Evolutionary conservation across 1,140 invertebrate species (phyloP), one percentile per base, ranked within the genome.

Genomic region (Sarcophaga bullata): DNA sequence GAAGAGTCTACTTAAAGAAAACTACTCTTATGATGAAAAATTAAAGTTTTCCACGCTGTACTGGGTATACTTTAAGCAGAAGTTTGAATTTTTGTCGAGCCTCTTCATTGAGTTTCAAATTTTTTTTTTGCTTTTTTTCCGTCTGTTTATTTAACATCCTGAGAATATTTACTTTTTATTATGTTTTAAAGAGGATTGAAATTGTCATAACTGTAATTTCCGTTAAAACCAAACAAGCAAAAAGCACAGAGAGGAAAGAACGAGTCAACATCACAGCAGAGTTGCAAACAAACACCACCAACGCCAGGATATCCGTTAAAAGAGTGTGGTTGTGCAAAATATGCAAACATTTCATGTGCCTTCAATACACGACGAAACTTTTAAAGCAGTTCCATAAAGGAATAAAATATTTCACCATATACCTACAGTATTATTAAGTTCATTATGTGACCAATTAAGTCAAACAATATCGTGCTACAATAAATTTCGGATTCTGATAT

Each of bases 171-270:
- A 78, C 48, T 52, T 52, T 78, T 50, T 78, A 25, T 19, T 46
- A 78, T 50, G 25, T 52, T 10, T n/a, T 46, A 72, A n/a, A 58
- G 73, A 80, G 75, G 84, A 86, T 88, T 88, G 87, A 87, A 86
- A 85, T 86, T 88, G 87, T 87, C 87, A 87, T 85, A 84, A 87
- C 86, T 87, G 87, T 87, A 88, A 88, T 88, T 86, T 87, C 86
- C 87, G 87, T 84, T 81, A 73, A 52, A 25, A 37, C 85, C 83
- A 17, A 17, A 68, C 62, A 68, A 8, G n/a, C 62, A 17, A 68
- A n/a, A 68, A 8, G n/a, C 62, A 17, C n/a, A 68, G 25, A 37
- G 25, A 37, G 25, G 25, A 37, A 37, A 37, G 25, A 37, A 37
- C 25, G 25, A 37, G 25, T 37, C 25, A 37, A 37, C 25, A 37